Percentiles rank a stretch among this genome's conserved stretches.
Evolutionary conservation across 1,140 invertebrate species (phyloP).

Genomic region (Aphelenchoides fujianensis): DNA sequence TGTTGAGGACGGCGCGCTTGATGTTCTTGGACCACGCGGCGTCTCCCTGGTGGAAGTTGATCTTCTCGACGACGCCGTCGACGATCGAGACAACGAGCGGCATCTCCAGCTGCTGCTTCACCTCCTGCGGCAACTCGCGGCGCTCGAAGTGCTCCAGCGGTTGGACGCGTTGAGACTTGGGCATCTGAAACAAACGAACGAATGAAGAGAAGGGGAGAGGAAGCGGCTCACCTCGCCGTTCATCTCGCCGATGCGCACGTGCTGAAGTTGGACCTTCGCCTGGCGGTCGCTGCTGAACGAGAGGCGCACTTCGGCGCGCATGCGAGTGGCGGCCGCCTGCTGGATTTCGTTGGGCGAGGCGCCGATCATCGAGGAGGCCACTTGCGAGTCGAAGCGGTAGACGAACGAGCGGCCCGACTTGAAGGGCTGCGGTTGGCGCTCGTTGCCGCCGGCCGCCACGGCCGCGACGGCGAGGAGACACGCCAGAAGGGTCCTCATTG

Average conservation of each 20-base stretch:
- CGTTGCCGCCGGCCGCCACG: neutral
- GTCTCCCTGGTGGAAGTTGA: conserved; percentile 44
- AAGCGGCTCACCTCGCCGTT: neutral
- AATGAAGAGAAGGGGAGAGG: neutral
- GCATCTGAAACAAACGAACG: neutral
- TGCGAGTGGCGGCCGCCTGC: neutral
- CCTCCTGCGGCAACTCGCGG: conserved; percentile 11
- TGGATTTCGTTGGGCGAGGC: neutral
- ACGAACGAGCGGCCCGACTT: neutral
- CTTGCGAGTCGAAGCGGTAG: conserved; percentile 20
- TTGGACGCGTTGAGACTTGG: conserved; percentile 18
- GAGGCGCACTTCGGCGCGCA: neutral
- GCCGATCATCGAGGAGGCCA: neutral
- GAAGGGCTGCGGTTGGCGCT: conserved; percentile 10
- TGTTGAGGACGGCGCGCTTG: conserved; percentile 57
- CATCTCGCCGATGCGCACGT: conserved; percentile 13
- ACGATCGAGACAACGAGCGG: conserved; percentile 1
- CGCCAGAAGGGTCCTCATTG: neutral
- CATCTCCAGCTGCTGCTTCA: neutral
- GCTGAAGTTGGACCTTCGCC: conserved; percentile 11
- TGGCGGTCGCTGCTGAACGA: conserved; percentile 8
- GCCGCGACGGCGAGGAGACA: neutral
- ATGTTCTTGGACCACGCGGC: conserved; percentile 61
- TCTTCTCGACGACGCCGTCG: conserved; percentile 30
- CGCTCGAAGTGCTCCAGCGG: conserved; percentile 12